A percentile compares a stretch with the other conserved stretches of the same genome.
Conservation (phyloP, 2,113 vertebrate species). For the human (Homo sapiens) region DNA sequence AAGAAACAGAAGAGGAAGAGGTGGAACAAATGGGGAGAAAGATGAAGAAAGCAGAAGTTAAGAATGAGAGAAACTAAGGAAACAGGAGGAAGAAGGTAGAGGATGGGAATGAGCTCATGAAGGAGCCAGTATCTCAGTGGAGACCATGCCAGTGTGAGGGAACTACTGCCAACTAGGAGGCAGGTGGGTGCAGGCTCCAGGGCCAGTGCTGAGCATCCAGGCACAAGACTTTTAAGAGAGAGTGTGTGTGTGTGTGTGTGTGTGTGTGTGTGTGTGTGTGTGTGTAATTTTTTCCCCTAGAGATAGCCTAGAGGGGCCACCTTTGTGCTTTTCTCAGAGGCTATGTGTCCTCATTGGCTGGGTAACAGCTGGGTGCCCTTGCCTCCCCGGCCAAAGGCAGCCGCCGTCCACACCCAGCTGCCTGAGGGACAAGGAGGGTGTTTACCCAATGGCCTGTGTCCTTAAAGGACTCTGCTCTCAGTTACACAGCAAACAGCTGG, state of each 20-base stretch:
- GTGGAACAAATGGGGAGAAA: background rate
- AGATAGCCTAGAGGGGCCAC: background rate
- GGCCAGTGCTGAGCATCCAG: background rate
- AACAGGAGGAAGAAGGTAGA: background rate
- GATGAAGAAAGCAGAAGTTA: background rate
- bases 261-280: background rate
- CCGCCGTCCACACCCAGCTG: constrained; percentile 10
- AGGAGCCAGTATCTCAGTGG: background rate
- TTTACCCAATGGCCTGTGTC: constrained; percentile 63
- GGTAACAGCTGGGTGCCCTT: constrained; percentile 50
- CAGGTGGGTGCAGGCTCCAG: background rate
- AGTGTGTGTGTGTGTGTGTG: background rate
- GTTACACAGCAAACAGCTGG: constrained; percentile 69
- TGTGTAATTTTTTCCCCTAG: background rate
- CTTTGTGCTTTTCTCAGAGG: background rate
- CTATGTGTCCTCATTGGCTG: background rate
- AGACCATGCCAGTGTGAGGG: background rate
- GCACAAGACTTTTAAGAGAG: background rate
- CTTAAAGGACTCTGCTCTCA: constrained; percentile 65
- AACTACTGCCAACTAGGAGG: background rate
- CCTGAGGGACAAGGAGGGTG: constrained; percentile 25
- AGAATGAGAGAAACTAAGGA: background rate
- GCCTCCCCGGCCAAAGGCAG: constrained; percentile 27
- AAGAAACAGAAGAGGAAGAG: background rate
- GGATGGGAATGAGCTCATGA: background rate